phyloP scores from a whole-genome alignment of 2,888 invertebrate species.

The Dugesia japonica region DNA sequence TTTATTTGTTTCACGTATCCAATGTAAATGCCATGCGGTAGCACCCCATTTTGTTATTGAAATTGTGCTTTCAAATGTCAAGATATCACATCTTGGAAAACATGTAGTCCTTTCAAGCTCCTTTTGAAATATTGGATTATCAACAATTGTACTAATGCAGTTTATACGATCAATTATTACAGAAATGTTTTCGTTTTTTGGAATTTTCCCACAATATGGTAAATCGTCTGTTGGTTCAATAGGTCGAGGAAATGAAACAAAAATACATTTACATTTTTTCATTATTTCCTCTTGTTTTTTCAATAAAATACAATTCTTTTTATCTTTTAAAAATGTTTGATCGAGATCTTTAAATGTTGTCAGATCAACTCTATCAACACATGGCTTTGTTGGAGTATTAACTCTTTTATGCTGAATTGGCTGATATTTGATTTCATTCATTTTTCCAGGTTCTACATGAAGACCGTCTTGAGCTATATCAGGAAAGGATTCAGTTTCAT shows the following conservation, averaged over 20 bases:
- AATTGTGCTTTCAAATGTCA: background rate
- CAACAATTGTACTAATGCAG: background rate
- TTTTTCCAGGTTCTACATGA: slow-evolving; percentile 31
- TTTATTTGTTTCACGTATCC: background rate
- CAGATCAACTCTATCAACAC: background rate
- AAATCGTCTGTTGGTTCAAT: background rate
- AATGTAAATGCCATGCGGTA: slow-evolving; percentile 29
- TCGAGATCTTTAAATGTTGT: background rate
- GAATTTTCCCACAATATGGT: slow-evolving; percentile 27
- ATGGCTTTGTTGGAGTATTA: slow-evolving; percentile 28
- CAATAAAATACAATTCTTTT: slow-evolving; percentile 27
- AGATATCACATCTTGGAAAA: slow-evolving; percentile 3
- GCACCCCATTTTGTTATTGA: slow-evolving; percentile 30
- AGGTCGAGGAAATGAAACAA: slow-evolving; percentile 26
- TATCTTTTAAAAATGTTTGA: background rate
- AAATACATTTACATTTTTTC: slow-evolving; percentile 24
- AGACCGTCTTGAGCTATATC: slow-evolving; percentile 24
- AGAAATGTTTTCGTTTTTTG: background rate
- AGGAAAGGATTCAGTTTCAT: slow-evolving; percentile 23
- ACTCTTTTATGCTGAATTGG: slow-evolving; percentile 23
- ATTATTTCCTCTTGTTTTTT: slow-evolving; percentile 20
- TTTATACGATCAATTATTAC: background rate
- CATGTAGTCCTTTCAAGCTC: background rate
- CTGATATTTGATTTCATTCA: slow-evolving; percentile 31
- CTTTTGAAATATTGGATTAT: background rate